Evolutionary conservation across 2,113 vertebrate species (phyloP), one percentile per base, ranked within the genome.

Genomic region (Pontoporia blainvillei): DNA sequence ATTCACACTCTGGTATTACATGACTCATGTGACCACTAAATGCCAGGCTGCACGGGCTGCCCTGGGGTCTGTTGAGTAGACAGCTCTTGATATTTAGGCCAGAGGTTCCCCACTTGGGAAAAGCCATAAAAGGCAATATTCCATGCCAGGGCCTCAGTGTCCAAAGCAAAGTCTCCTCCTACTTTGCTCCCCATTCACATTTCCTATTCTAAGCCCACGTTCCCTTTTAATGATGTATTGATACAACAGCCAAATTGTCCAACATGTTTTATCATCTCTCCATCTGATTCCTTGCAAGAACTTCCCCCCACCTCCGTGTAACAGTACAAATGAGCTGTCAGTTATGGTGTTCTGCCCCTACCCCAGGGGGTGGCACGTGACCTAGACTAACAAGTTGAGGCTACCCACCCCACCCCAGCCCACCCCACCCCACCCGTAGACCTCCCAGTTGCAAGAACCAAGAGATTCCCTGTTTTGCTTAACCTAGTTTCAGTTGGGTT

Each of bases 361-460:
- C 23, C 18, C 4, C 39, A 20, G 3, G 12, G 13, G 62, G 13
- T 41, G 41, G 36, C n/a, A 59, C 20, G 0, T 90, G 81, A 92
- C 66, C 79, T 75, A 69, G 34, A 18, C 95, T 59, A 73, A 57
- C 84, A n/a, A 81, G 1, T 39, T 61, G 64, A 89, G 29, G 31
- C 72, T 21, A 8, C 73, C 46, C 7, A 49, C n/a, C 39, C 46
- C 7, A 49, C 31, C 39, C 59, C 4, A 73, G 17, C 73, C 46
- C 7, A 49, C n/a, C 39, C 46, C 7, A 49, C 31, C 39, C 59
- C 4, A 73, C 21, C 23, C 69, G 2, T 11, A 88, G 46, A 57
- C 34, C n/a, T 96, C 5, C 44, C 23, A 59, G 9, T 49, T 86
- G 14, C n/a, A 86, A 96, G 69, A 91, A 59, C 31, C 29, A 94